Percentiles rank a stretch among this genome's conserved stretches.
phyloP scores from a whole-genome alignment of 2,797 vertebrate species.

The Crenichthys baileyi region DNA sequence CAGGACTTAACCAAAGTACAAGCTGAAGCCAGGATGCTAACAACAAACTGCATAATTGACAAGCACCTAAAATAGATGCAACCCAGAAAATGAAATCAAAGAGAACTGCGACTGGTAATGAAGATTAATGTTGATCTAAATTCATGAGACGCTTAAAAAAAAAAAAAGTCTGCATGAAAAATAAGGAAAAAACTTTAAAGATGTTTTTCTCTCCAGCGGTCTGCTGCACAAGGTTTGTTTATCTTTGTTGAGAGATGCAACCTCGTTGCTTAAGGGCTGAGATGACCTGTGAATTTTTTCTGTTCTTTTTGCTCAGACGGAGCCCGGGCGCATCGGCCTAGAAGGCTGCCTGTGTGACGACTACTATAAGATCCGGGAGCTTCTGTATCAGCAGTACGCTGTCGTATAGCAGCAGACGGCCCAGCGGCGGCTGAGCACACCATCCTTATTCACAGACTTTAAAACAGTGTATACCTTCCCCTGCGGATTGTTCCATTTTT shows the following conservation, averaged over 20 bases:
- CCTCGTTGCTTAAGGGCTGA: constrained; percentile 7
- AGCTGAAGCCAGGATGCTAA: constrained; percentile 47
- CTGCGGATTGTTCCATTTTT: constrained; percentile 48
- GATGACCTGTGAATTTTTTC: constrained; percentile 45
- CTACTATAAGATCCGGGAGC: constrained; percentile 98
- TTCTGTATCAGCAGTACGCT: constrained; percentile 97
- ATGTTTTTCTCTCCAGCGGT: constrained; percentile 13
- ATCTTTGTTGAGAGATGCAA: constrained; percentile 14
- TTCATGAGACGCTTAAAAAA: constrained; percentile 40
- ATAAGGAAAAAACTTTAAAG: constrained; percentile 3
- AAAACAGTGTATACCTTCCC: constrained; percentile 28
- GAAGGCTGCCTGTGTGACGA: constrained; percentile 98
- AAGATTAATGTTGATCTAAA: constrained; percentile 12
- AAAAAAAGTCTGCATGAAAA: constrained; percentile 10
- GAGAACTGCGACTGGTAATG: constrained; percentile 29
- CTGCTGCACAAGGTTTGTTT: neutral
- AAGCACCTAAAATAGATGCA: constrained; percentile 69
- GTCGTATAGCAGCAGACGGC: constrained; percentile 84
- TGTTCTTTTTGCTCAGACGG: constrained; percentile 85
- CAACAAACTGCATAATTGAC: constrained; percentile 70
- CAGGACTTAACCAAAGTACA: constrained; percentile 30
- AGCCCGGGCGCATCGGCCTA: constrained; percentile 95
- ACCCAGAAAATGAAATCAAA: constrained; percentile 69
- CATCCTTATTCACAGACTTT: constrained; percentile 52
- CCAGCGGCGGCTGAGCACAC: constrained; percentile 33